Conservation (phyloP, 2,797 vertebrate species). For the Decapterus maruadsi region DNA sequence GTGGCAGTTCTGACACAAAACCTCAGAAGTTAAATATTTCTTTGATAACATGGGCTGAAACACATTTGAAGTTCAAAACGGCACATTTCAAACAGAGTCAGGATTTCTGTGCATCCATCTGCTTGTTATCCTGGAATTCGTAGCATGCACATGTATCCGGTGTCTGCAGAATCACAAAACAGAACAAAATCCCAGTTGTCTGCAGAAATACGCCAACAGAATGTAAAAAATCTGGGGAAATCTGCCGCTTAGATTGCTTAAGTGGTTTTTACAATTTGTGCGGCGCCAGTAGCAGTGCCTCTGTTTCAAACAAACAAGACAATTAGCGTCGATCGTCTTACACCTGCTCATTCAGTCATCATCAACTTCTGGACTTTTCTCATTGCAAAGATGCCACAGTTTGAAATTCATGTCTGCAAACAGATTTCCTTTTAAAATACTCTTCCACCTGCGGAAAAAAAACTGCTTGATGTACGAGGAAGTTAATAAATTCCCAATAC, state of each 20-base stretch:
- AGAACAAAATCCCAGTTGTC: not conserved
- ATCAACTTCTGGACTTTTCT: slow-evolving; percentile 16
- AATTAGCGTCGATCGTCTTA: slow-evolving; percentile 34
- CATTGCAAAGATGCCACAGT: not conserved
- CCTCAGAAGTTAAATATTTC: not conserved
- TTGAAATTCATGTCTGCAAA: slow-evolving; percentile 9
- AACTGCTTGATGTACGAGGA: slow-evolving; percentile 42
- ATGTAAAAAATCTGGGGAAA: slow-evolving; percentile 34
- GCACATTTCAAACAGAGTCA: not conserved
- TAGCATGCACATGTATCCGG: not conserved
- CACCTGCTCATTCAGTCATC: slow-evolving; percentile 56
- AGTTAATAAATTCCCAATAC: slow-evolving; percentile 56
- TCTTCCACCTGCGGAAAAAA: slow-evolving; percentile 53
- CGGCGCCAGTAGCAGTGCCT: slow-evolving; percentile 5
- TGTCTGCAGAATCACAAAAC: not conserved
- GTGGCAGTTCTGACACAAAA: not conserved
- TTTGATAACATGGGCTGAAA: not conserved
- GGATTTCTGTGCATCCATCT: not conserved
- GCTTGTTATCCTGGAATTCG: not conserved
- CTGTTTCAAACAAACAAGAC: slow-evolving; percentile 30
- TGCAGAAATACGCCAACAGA: not conserved
- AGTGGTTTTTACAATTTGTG: slow-evolving; percentile 44
- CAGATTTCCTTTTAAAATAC: slow-evolving; percentile 41
- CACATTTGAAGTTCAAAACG: not conserved
- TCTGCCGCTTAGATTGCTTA: slow-evolving; percentile 19